A percentile compares a stretch with the other conserved stretches of the same genome.
Evolutionary conservation across 2,113 vertebrate genomes (phyloP).

Genomic region (Pyrgilauda ruficollis): DNA sequence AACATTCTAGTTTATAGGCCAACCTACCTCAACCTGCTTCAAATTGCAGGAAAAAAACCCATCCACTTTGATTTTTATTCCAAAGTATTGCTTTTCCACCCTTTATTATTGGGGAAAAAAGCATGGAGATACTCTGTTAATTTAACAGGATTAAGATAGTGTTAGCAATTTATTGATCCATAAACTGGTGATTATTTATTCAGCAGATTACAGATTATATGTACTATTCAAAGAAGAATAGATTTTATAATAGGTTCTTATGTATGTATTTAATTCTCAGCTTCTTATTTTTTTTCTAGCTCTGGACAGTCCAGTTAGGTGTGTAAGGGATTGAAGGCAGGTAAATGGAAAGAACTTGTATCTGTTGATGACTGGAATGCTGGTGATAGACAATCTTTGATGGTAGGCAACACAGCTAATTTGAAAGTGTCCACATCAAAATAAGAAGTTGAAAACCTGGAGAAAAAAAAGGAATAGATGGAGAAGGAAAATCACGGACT

Average conservation of each 20-base stretch:
- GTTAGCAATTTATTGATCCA: background rate
- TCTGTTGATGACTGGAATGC: background rate
- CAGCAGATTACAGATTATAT: background rate
- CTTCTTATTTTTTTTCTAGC: background rate
- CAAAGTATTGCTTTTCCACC: background rate
- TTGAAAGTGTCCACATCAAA: background rate
- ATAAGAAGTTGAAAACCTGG: background rate
- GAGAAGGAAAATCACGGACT: background rate
- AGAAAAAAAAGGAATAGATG: background rate
- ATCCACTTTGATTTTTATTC: background rate
- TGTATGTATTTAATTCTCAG: background rate
- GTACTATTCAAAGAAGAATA: background rate
- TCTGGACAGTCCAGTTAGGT: background rate
- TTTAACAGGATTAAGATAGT: background rate
- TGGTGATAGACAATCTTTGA: background rate
- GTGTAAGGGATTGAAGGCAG: background rate
- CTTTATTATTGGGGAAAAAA: background rate
- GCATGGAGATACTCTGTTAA: accelerated
- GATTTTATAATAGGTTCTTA: background rate
- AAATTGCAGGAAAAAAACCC: background rate
- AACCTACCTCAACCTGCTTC: background rate
- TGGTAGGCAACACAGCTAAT: background rate
- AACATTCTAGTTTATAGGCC: background rate
- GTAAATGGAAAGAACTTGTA: background rate
- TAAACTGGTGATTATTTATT: background rate